Evolutionary conservation across 2,888 invertebrate genomes (phyloP), one percentile per base, ranked within the genome.

Genomic region (Oxyscelio sp.): DNA sequence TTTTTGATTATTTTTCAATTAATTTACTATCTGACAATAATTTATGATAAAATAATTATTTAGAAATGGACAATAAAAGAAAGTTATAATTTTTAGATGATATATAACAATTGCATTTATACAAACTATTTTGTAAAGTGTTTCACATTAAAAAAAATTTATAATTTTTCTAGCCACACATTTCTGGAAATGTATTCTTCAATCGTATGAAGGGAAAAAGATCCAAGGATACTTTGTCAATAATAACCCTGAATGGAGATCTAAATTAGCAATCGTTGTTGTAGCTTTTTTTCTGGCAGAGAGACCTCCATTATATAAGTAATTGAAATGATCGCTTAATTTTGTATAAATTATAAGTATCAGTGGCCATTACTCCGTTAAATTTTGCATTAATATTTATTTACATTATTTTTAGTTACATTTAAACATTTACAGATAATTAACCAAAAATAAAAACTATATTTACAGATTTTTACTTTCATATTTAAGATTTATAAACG

Each of bases 161-260:
- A 8, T 2, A 22, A 22, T 52, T 52, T 21, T 52, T 52, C 22
- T 24, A 52, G 52, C 24, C 13, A 52, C 52, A 52, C 22, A 52
- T n/a, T 52, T 52, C n/a, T 52, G 52, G 52, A 52, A 52, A 52
- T 17, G 13, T 19, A 52, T 52, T 52, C n/a, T 52, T 11, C 22
- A 52, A 52, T 52, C 52, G 9, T 52, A 52, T 22, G 56, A 56
- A 17, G 56, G 56, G 17, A 56, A 31, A 56, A 56, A 56, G 17
- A 56, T 56, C 15, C 27, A 31, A 31, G 31, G 31, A 31, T 31
- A 24, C 4, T 56, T 31, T 56, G 15, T 27, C 5, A 15, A 56
- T n/a, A 56, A 56, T 27, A 56, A 56, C 17, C 56, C 56, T 56
- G 31, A 31, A 17, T 56, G 56, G 56, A 24, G 56, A 13, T 56